Evolutionary conservation across 2,113 vertebrate genomes (phyloP), one percentile per base, ranked within the genome.

Genomic region (Orthonyx spaldingii): DNA sequence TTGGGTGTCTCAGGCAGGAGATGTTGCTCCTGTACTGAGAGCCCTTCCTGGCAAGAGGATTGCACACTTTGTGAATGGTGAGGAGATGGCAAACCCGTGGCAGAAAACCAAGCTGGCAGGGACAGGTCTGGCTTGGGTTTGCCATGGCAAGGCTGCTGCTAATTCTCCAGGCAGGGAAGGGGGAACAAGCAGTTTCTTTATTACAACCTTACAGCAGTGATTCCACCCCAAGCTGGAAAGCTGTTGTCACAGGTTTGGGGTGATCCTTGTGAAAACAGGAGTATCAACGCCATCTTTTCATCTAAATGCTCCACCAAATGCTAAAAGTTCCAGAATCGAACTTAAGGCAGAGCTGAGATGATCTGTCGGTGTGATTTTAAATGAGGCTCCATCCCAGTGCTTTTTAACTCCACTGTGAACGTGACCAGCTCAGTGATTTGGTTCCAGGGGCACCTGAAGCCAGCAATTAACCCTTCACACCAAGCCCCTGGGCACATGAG

Each of bases 41-140:
- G 42, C 52, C 19, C 7, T 28, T 44, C 39, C 63, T 35, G 49
- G 24, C 21, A 44, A 2, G 21, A 22, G 46, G 16, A 10, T 30
- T 18, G 3, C 20, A 4, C 24, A 9, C 11, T 0, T 5, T 27
- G 55, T 28, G 9, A 42, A 24, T 2, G 47, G 19, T 35, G 44
- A 76, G 56, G 20, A 72, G 37, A 75, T 83, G 69, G 35, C 57
- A 93, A 60, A 59, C 3, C 42, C 19, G 4, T 3, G n/a, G n/a
- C 55, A 53, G 44, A 63, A 66, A 78, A 65, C 32, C 28, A 37
- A 41, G 57, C 26, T 87, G 77, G 16, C 11, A 68, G 3, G 20
- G 50, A 46, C 7, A 50, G 16, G 37, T 69, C 91, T 65, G 65
- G 18, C 50, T 72, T 33, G 56, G 84, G 21, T 33, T 64, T 78